These are phyloP conservation scores for Diprion similis DNA, from an alignment of 1,140 invertebrate species.

Conservation along the genomic window DNA sequence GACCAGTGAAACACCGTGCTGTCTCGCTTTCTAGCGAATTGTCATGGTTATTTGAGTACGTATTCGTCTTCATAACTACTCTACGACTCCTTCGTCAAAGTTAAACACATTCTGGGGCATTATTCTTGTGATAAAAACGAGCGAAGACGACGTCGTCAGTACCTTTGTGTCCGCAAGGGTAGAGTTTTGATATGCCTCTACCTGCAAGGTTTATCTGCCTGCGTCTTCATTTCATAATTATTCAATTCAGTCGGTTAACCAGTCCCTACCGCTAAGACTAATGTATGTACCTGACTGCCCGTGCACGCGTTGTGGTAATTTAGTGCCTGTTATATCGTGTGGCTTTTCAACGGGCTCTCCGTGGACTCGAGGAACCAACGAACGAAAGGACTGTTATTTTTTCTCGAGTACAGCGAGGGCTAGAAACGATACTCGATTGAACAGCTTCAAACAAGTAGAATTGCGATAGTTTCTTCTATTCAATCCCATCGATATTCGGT, in stretches of 20 bases:
- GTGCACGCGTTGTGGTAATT: constrained; percentile 13
- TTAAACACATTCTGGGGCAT: too few species aligned
- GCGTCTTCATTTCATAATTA: constrained; percentile 16
- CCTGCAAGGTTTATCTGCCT: not conserved
- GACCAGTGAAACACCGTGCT: too few species aligned
- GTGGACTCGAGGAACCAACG: not conserved
- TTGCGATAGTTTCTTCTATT: too few species aligned
- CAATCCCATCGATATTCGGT: too few species aligned
- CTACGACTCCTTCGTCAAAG: too few species aligned
- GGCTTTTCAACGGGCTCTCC: not conserved
- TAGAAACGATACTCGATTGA: not conserved
- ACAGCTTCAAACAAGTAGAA: not conserved
- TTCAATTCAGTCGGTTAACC: constrained; percentile 13
- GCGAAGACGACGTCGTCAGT: not conserved
- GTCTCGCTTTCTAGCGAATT: too few species aligned
- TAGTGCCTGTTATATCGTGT: not conserved
- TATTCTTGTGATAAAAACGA: too few species aligned
- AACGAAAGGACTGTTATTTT: constrained; percentile 10
- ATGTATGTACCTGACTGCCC: constrained; percentile 4
- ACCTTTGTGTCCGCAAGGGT: not conserved
- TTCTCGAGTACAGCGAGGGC: constrained; percentile 1
- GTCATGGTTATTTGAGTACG: too few species aligned
- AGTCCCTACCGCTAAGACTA: constrained; percentile 14
- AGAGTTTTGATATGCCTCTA: not conserved
- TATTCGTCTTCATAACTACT: too few species aligned